Conservation (phyloP, 2,797 vertebrate genomes). For the Crenichthys baileyi region DNA sequence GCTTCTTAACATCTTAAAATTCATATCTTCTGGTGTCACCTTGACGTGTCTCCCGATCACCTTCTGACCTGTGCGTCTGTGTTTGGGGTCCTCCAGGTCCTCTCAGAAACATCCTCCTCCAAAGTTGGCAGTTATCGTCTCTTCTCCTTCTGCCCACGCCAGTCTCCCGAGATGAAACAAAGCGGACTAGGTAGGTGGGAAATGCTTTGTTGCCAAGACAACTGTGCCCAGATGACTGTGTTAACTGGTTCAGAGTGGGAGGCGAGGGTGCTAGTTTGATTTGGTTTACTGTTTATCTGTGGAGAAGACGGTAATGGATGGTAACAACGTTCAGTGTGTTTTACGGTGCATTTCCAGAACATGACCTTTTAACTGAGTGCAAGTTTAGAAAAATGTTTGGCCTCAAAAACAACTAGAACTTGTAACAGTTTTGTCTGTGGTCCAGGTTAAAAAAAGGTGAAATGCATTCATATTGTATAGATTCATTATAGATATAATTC, state of each 20-base stretch:
- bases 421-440: background rate
- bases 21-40: background rate
- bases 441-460: background rate
- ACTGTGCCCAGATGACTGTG: constrained; percentile 3
- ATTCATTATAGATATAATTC: background rate
- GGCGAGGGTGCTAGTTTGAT: constrained; percentile 8
- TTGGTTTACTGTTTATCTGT: background rate
- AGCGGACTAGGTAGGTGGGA: constrained; percentile 92
- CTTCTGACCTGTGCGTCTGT: constrained; percentile 11
- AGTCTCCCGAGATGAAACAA: constrained; percentile 96
- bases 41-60: background rate
- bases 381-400: background rate
- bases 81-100: constrained; percentile 81
- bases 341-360: background rate
- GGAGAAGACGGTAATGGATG: background rate
- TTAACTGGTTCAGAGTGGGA: constrained; percentile 4
- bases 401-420: background rate
- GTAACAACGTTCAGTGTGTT: too few species aligned
- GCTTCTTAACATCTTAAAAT: background rate
- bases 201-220: constrained; percentile 20
- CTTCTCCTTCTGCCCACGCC: constrained; percentile 92
- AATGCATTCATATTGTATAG: too few species aligned
- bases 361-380: background rate
- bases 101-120: constrained; percentile 94
- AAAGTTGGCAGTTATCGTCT: constrained; percentile 93